A percentile compares a stretch with the other conserved stretches of the same genome.
phyloP scores from a whole-genome alignment of 1,140 invertebrate species.

The Drosophila cardini region DNA sequence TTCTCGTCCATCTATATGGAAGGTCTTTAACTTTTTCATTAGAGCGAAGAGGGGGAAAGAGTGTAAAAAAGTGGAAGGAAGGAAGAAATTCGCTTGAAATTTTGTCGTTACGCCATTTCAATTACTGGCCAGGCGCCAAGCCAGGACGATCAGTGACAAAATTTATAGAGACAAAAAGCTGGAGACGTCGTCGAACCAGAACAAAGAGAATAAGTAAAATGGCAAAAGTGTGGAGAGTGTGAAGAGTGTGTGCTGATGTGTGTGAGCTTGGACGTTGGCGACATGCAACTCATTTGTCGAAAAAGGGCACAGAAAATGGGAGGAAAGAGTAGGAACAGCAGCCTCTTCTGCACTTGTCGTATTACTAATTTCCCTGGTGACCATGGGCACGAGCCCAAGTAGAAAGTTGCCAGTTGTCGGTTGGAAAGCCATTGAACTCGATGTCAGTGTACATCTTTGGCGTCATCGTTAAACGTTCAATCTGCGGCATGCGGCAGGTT shows the following conservation, averaged over 20 bases:
- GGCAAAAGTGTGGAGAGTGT: slow-evolving; percentile 45
- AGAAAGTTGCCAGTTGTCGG: not conserved
- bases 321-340: slow-evolving; percentile 8
- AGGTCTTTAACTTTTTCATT: slow-evolving; percentile 76
- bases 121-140: slow-evolving; percentile 80
- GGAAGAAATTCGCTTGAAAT: slow-evolving; percentile 69
- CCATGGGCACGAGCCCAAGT: slow-evolving; percentile 46
- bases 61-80: slow-evolving; percentile 41
- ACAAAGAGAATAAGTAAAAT: slow-evolving; percentile 78
- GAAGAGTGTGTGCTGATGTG: slow-evolving; percentile 26
- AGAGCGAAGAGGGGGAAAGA: slow-evolving; percentile 33
- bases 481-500: slow-evolving; percentile 55
- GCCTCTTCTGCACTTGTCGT: slow-evolving; percentile 74
- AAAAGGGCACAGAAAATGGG: slow-evolving; percentile 1
- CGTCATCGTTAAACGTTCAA: slow-evolving; percentile 68
- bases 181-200: slow-evolving; percentile 36
- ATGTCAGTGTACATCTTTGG: slow-evolving; percentile 29
- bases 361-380: slow-evolving; percentile 84
- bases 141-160: slow-evolving; percentile 74
- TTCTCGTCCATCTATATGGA: slow-evolving; percentile 19
- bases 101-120: slow-evolving; percentile 83
- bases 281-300: slow-evolving; percentile 76
- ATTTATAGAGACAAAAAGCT: slow-evolving; percentile 78
- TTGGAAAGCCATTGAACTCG: slow-evolving; percentile 60
- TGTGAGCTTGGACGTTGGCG: slow-evolving; percentile 47